Conservation (phyloP, 2,113 vertebrate genomes). For the Nibea coibor region DNA sequence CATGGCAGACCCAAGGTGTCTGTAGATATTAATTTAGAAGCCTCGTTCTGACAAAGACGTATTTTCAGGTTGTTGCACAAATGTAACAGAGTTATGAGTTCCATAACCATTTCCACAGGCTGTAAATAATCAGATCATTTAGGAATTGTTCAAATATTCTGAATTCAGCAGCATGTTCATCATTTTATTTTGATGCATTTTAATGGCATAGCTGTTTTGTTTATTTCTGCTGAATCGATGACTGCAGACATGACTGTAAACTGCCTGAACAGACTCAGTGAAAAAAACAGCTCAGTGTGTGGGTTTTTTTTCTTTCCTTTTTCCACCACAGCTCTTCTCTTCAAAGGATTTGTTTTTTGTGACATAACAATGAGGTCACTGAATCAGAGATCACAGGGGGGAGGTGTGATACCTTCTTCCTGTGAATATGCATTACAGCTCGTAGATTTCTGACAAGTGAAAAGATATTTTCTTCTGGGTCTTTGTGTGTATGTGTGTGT, state of each 20-base stretch:
- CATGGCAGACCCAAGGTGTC: too few relatives aligned
- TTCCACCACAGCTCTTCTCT: neutral
- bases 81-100: too few relatives aligned
- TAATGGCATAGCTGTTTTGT: neutral
- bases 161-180: neutral
- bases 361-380: neutral
- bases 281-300: neutral
- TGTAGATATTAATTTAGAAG: too few relatives aligned
- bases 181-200: neutral
- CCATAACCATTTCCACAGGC: too few relatives aligned
- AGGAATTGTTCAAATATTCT: neutral
- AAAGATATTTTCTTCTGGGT: neutral
- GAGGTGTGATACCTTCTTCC: conserved; percentile 8
- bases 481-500: neutral
- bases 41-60: too few relatives aligned
- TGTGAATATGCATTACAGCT: neutral
- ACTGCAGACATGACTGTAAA: neutral
- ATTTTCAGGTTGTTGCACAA: too few relatives aligned
- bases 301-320: neutral
- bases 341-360: neutral
- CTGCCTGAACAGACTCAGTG: neutral
- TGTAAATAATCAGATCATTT: neutral
- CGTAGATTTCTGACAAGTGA: neutral
- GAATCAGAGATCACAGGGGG: neutral
- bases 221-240: neutral